Evolutionary conservation across 2,113 vertebrate genomes (phyloP).

Genomic region (Oreochromis aureus): DNA sequence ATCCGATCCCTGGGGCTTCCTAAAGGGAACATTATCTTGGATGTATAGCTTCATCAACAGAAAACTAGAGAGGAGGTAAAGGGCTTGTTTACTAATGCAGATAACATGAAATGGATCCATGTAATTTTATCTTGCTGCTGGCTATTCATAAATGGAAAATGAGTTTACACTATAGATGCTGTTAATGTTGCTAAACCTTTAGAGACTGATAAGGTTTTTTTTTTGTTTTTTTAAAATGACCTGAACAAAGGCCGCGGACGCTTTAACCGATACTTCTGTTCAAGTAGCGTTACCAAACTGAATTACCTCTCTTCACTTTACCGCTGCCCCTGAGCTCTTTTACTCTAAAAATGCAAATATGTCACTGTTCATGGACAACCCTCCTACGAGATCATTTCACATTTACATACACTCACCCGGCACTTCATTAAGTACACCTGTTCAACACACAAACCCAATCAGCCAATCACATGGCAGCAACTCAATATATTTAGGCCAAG

Average conservation of each 20-base stretch:
- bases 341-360: background rate
- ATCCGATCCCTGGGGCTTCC: background rate
- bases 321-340: background rate
- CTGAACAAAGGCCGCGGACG: background rate
- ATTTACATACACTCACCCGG: background rate
- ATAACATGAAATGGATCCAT: constrained; percentile 4
- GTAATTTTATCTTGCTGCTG: constrained; percentile 10
- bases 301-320: background rate
- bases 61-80: background rate
- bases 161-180: background rate
- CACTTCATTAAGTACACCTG: background rate
- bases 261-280: background rate
- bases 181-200: background rate
- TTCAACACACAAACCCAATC: background rate
- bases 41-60: background rate
- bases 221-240: background rate
- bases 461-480: background rate
- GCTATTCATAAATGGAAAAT: constrained; percentile 18
- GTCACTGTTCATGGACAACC: background rate
- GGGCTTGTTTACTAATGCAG: constrained; percentile 27
- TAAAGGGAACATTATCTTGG: background rate
- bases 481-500: background rate
- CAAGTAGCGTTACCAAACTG: background rate
- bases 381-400: background rate
- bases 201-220: background rate